Evolutionary conservation across 2,113 vertebrate genomes (phyloP).

Genomic region (Atrichornis clamosus): DNA sequence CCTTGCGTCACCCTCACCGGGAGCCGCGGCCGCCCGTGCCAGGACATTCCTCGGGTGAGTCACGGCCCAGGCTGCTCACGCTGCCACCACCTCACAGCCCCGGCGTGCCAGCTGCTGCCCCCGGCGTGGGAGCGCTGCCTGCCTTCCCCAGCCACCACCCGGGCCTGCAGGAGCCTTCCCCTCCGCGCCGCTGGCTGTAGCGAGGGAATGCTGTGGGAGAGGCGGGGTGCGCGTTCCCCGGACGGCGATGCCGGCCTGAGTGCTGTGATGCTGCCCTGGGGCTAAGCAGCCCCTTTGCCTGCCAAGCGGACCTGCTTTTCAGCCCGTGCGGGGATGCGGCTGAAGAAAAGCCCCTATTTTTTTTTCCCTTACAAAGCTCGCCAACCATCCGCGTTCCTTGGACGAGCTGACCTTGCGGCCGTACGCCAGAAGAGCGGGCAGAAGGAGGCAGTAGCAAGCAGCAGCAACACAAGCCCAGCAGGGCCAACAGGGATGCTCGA

Average conservation of each 20-base stretch:
- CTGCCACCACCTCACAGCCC: background rate
- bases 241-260: background rate
- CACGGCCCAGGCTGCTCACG: background rate
- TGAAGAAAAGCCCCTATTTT: background rate
- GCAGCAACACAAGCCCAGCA: fast-evolving
- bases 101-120: background rate
- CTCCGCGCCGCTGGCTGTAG: background rate
- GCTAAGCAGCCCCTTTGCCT: background rate
- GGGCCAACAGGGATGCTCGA: background rate
- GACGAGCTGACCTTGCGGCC: fast-evolving
- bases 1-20: background rate
- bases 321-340: background rate
- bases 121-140: background rate
- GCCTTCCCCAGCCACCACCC: background rate
- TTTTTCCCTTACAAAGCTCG: background rate
- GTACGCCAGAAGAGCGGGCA: fast-evolving
- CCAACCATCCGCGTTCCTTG: fast-evolving
- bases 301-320: background rate
- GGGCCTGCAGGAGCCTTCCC: background rate
- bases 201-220: fast-evolving
- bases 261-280: fast-evolving
- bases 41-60: background rate
- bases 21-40: background rate
- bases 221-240: background rate
- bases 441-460: background rate